Conservation (phyloP, 2,113 vertebrate species). For the Platycercus adscitus region DNA sequence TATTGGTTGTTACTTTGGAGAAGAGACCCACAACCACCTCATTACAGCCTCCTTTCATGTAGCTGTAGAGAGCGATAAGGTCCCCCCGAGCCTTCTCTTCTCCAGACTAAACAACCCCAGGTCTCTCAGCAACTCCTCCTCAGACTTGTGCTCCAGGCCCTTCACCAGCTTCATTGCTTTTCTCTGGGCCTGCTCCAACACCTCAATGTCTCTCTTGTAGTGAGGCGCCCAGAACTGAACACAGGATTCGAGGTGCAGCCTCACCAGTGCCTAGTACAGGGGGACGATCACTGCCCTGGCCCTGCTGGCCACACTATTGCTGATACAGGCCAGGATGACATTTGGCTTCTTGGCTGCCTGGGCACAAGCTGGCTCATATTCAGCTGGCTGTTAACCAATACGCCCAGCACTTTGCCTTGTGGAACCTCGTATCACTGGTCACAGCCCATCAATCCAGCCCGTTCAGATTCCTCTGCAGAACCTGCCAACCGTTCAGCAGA, state of each 20-base stretch:
- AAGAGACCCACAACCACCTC: not conserved
- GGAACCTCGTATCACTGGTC: not conserved
- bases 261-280: not conserved
- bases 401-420: not conserved
- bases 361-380: not conserved
- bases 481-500: not conserved
- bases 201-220: not conserved
- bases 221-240: not conserved
- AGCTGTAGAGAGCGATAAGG: not conserved
- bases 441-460: not conserved
- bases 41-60: not conserved
- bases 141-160: not conserved
- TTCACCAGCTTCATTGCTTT: too few species aligned
- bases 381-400: not conserved
- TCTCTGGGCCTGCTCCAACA: not conserved
- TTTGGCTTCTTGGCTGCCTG: not conserved
- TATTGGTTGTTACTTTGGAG: not conserved
- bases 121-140: not conserved
- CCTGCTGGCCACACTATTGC: not conserved
- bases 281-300: not conserved
- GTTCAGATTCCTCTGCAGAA: not conserved
- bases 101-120: not conserved
- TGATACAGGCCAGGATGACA: not conserved
- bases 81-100: not conserved
- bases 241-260: not conserved